Percentiles rank a stretch among this genome's conserved stretches.
phyloP scores from a whole-genome alignment of 2,797 vertebrate genomes.

The Diplodus puntazzo region DNA sequence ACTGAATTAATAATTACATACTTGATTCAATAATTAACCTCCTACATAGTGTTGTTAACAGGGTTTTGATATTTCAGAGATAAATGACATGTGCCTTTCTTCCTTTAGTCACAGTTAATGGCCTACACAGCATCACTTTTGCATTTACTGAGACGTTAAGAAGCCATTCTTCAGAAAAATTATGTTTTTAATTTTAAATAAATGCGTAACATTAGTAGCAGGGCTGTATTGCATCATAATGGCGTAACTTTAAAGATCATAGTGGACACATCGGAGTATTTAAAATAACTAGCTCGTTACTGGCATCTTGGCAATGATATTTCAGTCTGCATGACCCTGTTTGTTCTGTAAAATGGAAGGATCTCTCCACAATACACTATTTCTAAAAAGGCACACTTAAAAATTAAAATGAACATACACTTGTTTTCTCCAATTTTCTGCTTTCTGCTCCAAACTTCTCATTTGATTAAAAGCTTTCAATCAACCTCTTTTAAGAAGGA shows the following conservation, averaged over 20 bases:
- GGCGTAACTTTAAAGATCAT: slow-evolving; percentile 4
- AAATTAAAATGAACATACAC: not conserved
- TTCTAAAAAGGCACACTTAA: not conserved
- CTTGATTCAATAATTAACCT: slow-evolving; percentile 17
- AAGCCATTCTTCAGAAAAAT: not conserved
- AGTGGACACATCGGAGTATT: not conserved
- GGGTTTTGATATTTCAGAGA: slow-evolving; percentile 18
- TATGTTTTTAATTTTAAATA: too few relatives aligned
- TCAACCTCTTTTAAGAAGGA: slow-evolving; percentile 1
- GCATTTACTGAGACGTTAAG: not conserved
- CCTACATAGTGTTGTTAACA: slow-evolving; percentile 10
- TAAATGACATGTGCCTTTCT: not conserved
- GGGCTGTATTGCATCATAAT: slow-evolving; percentile 2
- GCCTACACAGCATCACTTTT: not conserved
- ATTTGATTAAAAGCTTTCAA: not conserved
- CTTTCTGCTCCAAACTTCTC: not conserved
- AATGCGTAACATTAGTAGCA: not conserved
- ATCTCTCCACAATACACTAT: not conserved
- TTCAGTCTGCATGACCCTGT: not conserved
- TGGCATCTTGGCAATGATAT: not conserved
- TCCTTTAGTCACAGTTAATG: slow-evolving; percentile 19
- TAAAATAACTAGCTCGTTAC: not conserved
- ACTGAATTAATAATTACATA: slow-evolving; percentile 23
- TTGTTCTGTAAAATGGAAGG: slow-evolving; percentile 4
- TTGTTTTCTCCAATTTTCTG: not conserved